These are phyloP conservation scores for Trichechus manatus DNA, from an alignment of 2,113 vertebrate species.

Conservation along the genomic window DNA sequence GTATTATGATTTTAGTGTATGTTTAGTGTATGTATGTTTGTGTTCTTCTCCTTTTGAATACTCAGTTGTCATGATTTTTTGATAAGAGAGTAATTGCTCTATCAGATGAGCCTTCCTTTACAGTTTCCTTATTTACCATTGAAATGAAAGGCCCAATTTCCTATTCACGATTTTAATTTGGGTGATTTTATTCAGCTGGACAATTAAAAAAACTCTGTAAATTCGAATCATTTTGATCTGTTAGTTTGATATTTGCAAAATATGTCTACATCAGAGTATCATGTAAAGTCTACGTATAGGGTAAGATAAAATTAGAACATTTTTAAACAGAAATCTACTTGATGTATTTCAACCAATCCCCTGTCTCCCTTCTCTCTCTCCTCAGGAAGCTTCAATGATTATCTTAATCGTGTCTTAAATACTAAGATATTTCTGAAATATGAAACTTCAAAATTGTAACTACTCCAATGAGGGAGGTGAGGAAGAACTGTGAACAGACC, in stretches of 20 bases:
- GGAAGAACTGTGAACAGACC: not conserved
- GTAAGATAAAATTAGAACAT: not conserved
- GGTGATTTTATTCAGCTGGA: not conserved
- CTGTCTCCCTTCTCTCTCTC: not conserved
- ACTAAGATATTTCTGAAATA: constrained; percentile 7
- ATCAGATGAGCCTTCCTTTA: not conserved
- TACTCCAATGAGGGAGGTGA: not conserved
- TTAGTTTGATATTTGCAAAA: not conserved
- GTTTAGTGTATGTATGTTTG: not conserved
- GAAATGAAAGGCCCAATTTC: not conserved
- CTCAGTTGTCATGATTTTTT: not conserved
- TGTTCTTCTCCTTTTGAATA: not conserved
- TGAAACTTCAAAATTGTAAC: not conserved
- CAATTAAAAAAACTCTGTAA: not conserved
- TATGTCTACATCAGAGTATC: not conserved
- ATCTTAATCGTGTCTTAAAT: not conserved
- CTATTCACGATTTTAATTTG: constrained; percentile 42
- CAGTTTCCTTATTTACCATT: not conserved
- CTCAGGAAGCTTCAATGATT: not conserved
- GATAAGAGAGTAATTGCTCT: not conserved
- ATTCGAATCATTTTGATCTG: not conserved
- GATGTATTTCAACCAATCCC: not conserved
- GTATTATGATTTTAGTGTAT: not conserved
- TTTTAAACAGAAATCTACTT: not conserved
- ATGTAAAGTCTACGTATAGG: not conserved